Conservation (phyloP, 2,888 invertebrate genomes). For the Colostygia pectinataria region DNA sequence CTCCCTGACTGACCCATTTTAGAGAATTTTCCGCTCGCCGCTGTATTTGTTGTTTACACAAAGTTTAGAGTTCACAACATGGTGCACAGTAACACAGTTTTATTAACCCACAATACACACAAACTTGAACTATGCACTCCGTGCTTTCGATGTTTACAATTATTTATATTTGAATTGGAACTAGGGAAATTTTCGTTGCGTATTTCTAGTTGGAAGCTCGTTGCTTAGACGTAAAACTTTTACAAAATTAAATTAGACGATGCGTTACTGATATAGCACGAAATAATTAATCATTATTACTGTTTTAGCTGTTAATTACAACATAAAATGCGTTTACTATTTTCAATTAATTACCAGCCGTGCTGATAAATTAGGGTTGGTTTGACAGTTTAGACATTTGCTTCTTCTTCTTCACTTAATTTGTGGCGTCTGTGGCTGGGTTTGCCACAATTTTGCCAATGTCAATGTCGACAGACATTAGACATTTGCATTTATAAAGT, state of each 20-base stretch:
- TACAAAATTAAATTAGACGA: constrained; percentile 2
- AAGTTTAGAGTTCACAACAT: constrained; percentile 26
- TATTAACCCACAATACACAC: constrained; percentile 46
- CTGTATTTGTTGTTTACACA: constrained; percentile 29
- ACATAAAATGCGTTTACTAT: constrained; percentile 6
- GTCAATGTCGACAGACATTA: neutral
- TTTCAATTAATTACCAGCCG: constrained; percentile 9
- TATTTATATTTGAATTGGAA: constrained; percentile 32
- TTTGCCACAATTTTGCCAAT: too few species aligned
- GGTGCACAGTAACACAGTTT: constrained; percentile 46
- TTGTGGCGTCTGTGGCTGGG: too few species aligned
- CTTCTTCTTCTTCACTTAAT: neutral
- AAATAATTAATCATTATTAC: constrained; percentile 3
- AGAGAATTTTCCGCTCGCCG: constrained; percentile 24
- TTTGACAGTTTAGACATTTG: constrained; percentile 10
- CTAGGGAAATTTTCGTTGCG: constrained; percentile 16
- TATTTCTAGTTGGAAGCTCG: constrained; percentile 22
- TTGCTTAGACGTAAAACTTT: neutral
- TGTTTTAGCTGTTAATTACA: constrained; percentile 9
- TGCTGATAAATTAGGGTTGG: constrained; percentile 9
- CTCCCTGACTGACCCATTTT: constrained; percentile 75
- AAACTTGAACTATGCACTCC: constrained; percentile 62
- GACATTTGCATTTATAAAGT: too few species aligned
- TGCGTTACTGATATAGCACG: constrained; percentile 15
- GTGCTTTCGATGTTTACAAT: constrained; percentile 52